Evolutionary conservation across 1,140 invertebrate genomes (phyloP).

Genomic region (Papilio xuthus): DNA sequence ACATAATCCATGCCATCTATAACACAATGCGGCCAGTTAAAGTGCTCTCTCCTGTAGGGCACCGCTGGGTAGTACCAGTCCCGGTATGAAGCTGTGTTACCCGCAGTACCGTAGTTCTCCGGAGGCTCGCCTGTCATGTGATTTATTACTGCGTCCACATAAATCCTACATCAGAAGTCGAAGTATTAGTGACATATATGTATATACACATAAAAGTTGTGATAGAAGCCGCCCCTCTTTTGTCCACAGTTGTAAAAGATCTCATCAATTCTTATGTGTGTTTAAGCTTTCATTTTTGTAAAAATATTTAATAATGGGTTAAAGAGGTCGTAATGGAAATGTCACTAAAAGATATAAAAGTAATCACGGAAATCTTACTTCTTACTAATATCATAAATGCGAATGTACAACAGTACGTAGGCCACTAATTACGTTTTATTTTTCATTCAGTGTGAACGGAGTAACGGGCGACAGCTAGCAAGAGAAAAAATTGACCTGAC

Average conservation of each 20-base stretch:
- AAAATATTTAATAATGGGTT: too few species aligned
- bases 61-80: constrained; percentile 83
- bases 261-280: too few species aligned
- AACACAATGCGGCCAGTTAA: constrained; percentile 82
- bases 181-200: neutral
- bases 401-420: too few species aligned
- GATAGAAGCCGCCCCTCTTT: neutral
- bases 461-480: too few species aligned
- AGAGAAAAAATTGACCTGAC: constrained; percentile 80
- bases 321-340: too few species aligned
- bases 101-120: constrained; percentile 83
- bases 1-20: constrained; percentile 79
- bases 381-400: too few species aligned
- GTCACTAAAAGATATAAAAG: neutral
- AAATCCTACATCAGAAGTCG: constrained; percentile 83
- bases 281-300: too few species aligned
- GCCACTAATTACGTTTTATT: too few species aligned
- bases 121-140: constrained; percentile 89
- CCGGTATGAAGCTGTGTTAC: constrained; percentile 80
- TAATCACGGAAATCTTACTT: neutral
- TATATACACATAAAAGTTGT: neutral
- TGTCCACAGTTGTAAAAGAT: too few species aligned
- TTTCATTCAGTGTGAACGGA: too few species aligned
- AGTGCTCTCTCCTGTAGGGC: constrained; percentile 82
- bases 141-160: constrained; percentile 93